These are phyloP conservation scores for Thamnophis sirtalis DNA, from an alignment of 2,113 vertebrate species.

Conservation along the genomic window DNA sequence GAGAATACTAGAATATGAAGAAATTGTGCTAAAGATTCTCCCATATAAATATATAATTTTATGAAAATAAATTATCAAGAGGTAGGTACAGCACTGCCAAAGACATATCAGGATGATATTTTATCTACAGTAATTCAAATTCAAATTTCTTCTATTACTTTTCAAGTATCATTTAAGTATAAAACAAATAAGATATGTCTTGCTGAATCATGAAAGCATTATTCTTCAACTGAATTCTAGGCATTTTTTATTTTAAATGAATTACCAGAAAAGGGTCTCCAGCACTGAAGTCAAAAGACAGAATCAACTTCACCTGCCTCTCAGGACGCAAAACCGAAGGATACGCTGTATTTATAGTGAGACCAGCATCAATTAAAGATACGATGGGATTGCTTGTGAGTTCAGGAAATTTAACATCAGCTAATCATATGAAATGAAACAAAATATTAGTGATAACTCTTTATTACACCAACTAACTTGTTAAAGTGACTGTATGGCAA, in stretches of 20 bases:
- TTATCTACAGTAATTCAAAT: not conserved
- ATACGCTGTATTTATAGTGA: conserved; percentile 60
- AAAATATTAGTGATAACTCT: not conserved
- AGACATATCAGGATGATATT: not conserved
- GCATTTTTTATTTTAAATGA: not conserved
- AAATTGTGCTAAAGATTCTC: not conserved
- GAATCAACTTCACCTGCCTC: conserved; percentile 49
- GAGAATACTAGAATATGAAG: not conserved
- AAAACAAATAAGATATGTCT: not conserved
- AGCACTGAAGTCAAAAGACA: conserved; percentile 66
- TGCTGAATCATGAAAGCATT: not conserved
- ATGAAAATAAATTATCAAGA: not conserved
- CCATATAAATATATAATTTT: not conserved
- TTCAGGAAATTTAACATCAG: not conserved
- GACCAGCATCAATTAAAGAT: conserved; percentile 57
- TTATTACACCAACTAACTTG: not conserved
- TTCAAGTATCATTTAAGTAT: not conserved
- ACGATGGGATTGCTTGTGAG: not conserved
- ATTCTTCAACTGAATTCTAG: not conserved
- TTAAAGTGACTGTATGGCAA: not conserved
- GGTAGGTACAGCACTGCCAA: not conserved
- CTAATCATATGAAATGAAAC: conserved; percentile 9
- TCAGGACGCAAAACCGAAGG: conserved; percentile 44
- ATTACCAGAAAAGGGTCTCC: conserved; percentile 64
- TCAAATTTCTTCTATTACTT: not conserved